Evolutionary conservation across 2,888 invertebrate genomes (phyloP).

Genomic region (Cephus pulcher): DNA sequence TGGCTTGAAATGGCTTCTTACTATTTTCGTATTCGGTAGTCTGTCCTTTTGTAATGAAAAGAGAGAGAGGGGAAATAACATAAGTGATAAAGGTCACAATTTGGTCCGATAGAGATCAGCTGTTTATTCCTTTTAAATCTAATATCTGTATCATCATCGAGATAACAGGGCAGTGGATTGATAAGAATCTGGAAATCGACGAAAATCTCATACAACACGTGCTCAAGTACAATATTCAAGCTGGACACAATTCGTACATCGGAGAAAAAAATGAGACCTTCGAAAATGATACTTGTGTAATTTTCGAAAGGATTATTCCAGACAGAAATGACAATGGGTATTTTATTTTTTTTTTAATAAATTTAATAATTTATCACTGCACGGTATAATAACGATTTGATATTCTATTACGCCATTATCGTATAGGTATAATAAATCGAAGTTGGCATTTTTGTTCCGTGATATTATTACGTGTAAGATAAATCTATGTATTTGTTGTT

Average conservation of each 20-base stretch:
- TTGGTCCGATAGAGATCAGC: neutral
- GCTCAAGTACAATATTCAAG: neutral
- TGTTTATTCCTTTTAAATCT: too few species aligned
- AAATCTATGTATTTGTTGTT: neutral
- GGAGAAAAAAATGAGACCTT: neutral
- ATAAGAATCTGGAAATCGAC: neutral
- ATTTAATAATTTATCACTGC: neutral
- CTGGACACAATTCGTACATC: neutral
- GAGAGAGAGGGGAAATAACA: neutral
- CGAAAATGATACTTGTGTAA: neutral
- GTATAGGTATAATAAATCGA: neutral
- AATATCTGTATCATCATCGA: too few species aligned
- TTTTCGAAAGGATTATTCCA: neutral
- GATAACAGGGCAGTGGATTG: neutral
- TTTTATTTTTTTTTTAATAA: neutral
- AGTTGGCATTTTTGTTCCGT: neutral
- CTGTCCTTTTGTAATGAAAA: neutral
- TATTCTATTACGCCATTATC: neutral
- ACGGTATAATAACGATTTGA: neutral
- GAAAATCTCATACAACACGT: neutral
- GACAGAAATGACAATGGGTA: neutral
- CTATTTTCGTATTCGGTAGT: neutral
- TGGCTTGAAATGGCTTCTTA: neutral
- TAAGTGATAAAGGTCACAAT: neutral
- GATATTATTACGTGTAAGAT: neutral